Percentiles rank a stretch among this genome's conserved stretches.
phyloP scores from a whole-genome alignment of 2,888 invertebrate genomes.

The Capitulum mitella region DNA sequence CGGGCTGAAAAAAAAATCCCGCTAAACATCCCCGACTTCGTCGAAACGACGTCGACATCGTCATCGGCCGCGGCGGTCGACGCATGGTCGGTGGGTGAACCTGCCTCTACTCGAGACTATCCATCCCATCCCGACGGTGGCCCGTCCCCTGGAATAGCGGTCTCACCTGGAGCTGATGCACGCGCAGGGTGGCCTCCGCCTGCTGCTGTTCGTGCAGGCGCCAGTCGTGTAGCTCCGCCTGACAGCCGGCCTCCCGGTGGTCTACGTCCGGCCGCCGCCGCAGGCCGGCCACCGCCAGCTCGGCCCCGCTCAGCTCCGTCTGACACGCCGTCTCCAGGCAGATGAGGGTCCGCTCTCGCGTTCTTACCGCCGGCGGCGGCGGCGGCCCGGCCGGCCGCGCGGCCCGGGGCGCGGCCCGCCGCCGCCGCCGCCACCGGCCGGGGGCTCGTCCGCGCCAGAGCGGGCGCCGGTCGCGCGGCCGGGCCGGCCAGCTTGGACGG shows the following conservation, averaged over 20 bases:
- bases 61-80: too few relatives aligned
- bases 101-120: too few relatives aligned
- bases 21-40: too few relatives aligned
- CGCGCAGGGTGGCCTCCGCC: too few relatives aligned
- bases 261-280: constrained; percentile 26
- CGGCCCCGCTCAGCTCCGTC: constrained; percentile 63
- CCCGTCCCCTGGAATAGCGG: too few relatives aligned
- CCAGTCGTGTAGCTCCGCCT: constrained; percentile 32
- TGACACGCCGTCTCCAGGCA: constrained; percentile 72
- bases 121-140: too few relatives aligned
- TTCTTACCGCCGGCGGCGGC: constrained; percentile 47
- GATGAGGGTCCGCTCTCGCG: constrained; percentile 56
- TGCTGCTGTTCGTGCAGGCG: constrained; percentile 29
- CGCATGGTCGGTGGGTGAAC: too few relatives aligned
- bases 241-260: constrained; percentile 19
- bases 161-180: neutral
- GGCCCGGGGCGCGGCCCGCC: constrained; percentile 29
- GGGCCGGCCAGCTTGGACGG: constrained; percentile 39
- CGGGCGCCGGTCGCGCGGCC: constrained; percentile 38
- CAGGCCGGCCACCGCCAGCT: constrained; percentile 63
- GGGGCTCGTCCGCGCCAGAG: constrained; percentile 38
- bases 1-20: too few relatives aligned
- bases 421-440: constrained; percentile 43
- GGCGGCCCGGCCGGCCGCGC: constrained; percentile 44
- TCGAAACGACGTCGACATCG: too few relatives aligned